These are phyloP conservation scores for Florisuga fusca DNA, from an alignment of 2,797 vertebrate genomes.

Conservation along the genomic window DNA sequence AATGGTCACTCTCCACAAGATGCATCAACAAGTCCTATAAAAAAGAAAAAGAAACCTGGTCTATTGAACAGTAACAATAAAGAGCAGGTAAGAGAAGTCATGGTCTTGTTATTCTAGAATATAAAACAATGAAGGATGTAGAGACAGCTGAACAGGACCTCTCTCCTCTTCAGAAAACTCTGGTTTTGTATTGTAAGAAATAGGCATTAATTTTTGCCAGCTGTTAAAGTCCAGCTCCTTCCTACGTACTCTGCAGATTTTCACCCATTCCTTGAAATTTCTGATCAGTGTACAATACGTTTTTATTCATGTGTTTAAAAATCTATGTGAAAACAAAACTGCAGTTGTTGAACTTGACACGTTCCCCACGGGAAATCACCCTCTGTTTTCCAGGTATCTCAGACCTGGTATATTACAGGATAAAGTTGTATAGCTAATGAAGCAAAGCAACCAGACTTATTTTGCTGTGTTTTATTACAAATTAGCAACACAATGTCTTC, in stretches of 20 bases:
- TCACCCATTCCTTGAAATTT: not conserved
- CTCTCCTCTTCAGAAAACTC: not conserved
- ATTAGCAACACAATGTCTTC: not conserved
- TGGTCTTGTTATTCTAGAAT: not conserved
- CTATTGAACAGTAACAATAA: conserved; percentile 90
- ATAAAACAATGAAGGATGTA: not conserved
- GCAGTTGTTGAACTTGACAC: not conserved
- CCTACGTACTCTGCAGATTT: not conserved
- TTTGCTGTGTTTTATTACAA: not conserved
- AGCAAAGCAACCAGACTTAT: not conserved
- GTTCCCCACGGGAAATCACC: conserved; percentile 7
- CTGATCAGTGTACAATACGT: not conserved
- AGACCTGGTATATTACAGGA: conserved; percentile 23
- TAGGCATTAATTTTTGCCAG: not conserved
- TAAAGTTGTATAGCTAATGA: conserved; percentile 33
- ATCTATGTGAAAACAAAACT: not conserved
- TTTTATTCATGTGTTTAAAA: not conserved
- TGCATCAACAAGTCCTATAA: conserved; percentile 92
- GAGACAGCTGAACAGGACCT: not conserved
- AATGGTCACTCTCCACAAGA: conserved; percentile 97
- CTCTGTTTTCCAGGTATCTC: conserved; percentile 54
- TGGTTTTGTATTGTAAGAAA: not conserved
- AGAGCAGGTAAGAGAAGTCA: conserved; percentile 91
- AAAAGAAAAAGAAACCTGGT: conserved; percentile 99
- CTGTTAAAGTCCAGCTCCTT: not conserved